phyloP scores from a whole-genome alignment of 2,113 vertebrate genomes.

The Spizaetus ornatus region DNA sequence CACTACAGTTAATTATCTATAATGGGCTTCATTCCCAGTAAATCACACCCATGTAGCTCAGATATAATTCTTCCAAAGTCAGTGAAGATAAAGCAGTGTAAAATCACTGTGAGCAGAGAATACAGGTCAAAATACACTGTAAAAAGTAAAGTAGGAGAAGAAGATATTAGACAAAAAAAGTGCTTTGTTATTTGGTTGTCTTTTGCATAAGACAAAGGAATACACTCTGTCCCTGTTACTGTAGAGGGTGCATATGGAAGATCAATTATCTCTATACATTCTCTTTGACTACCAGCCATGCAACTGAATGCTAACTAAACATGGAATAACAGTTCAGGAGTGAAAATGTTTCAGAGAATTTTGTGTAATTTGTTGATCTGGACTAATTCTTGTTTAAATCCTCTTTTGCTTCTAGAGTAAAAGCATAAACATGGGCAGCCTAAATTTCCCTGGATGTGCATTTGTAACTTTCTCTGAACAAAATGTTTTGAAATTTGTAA shows the following conservation, averaged over 20 bases:
- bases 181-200: background rate
- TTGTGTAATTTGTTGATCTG: background rate
- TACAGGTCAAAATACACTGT: background rate
- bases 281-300: background rate
- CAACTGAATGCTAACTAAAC: background rate
- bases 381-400: background rate
- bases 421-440: background rate
- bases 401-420: background rate
- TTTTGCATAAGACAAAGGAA: background rate
- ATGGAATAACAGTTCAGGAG: background rate
- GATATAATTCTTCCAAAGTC: background rate
- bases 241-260: background rate
- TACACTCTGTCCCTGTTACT: background rate
- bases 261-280: background rate
- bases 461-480: background rate
- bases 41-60: background rate
- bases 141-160: background rate
- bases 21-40: background rate
- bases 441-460: background rate
- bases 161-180: background rate
- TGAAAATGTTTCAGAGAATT: background rate
- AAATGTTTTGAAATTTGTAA: background rate
- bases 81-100: background rate
- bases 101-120: background rate
- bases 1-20: background rate